Evolutionary conservation across 2,113 vertebrate genomes (phyloP), one percentile per base, ranked within the genome.

Genomic region (Circaetus gallicus): DNA sequence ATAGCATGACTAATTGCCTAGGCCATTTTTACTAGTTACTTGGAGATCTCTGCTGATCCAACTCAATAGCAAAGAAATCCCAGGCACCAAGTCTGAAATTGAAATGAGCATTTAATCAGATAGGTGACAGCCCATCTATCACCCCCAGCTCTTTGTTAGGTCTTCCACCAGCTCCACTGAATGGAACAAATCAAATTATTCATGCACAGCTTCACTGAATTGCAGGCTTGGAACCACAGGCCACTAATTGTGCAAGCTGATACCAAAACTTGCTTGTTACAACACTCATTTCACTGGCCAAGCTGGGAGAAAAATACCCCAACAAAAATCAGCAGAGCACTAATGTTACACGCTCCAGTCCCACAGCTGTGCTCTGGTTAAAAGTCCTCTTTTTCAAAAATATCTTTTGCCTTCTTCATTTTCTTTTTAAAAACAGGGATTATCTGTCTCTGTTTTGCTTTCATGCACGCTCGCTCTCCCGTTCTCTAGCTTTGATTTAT

Each of bases 181-280:
- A 98, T 96, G 93, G 97, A 97, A 95, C 97, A 98, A 99, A 99
- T 98, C 98, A 98, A 98, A 98, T 99, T 98, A 98, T 98, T 98
- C 97, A 98, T 91, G 97, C 97, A 98, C 94, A 83, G 83, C 96
- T 97, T 97, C 96, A 97, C 98, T 88, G 97, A 96, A 95, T 88
- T 84, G 96, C 94, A 97, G 97, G 97, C 98, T 97, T 97, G 97
- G 94, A 97, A 97, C 97, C 97, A 96, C 97, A 88, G 97, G 94
- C 93, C 95, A 95, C 97, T 97, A 97, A 97, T 96, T 96, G 93
- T 96, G 97, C 93, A 98, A 96, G 97, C 93, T 92, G 94, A 97
- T 96, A 95, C 90, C 95, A 95, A 96, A 96, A 96, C 96, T 97
- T 96, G 97, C 96, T 97, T 96, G 94, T 97, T 97, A 96, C 93